Evolutionary conservation across 2,888 invertebrate species (phyloP), one percentile per base, ranked within the genome.

Genomic region (Heteromyza rotundicornis): DNA sequence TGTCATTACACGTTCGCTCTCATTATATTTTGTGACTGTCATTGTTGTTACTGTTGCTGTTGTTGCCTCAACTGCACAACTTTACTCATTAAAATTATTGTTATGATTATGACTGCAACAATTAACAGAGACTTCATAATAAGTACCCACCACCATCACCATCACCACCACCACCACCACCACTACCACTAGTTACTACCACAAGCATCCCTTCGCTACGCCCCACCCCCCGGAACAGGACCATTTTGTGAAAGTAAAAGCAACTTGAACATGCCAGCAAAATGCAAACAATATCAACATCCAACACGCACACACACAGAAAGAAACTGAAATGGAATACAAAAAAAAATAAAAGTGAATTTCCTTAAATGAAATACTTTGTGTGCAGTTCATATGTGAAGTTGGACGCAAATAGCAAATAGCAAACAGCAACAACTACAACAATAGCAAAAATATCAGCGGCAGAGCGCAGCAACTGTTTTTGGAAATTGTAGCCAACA

Each of bases 81-180:
- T 57, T 57, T 57, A 57, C 47, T 23, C 56, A 57, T 57, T 57
- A 57, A 57, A 57, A 57, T 57, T 57, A 47, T 57, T 44, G 56
- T 57, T 44, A 57, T 57, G 50, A 57, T 50, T 57, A 57, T 57
- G 57, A 22, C 50, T 35, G 57, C 50, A 57, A 50, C 57, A 57
- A 57, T 57, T 57, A 57, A 50, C 57, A 50, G 57, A 35, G 57
- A 57, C 57, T 57, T 57, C 57, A 50, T 49, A 57, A 57, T 22
- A 32, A 8, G n/a, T 40, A n/a, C 56, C 35, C 40, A 40, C 14
- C 35, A 40, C 36, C 36, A 40, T 40, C 22, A 55, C 20, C 36
- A 23, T 14, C 19, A 14, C 12, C 20, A 22, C 20, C 20, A 47
- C 36, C 20, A 14, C 44, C 22, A 56, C 16, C 22, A 32, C 32